These are phyloP conservation scores for Bursaphelenchus mucronatus DNA, from an alignment of 1,140 invertebrate species.

Conservation along the genomic window DNA sequence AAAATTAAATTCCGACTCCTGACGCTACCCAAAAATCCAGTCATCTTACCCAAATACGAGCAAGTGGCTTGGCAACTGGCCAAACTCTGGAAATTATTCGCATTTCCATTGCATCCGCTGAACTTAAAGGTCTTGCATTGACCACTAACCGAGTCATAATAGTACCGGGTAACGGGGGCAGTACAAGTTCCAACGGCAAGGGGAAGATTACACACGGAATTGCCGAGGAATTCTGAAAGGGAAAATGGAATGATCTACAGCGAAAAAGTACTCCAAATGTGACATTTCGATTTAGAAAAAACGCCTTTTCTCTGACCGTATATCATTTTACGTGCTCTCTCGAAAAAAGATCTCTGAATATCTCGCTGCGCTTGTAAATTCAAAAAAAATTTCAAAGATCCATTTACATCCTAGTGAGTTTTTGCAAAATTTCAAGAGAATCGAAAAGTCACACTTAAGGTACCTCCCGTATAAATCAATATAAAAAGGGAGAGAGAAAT, in stretches of 20 bases:
- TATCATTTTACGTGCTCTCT: too few relatives aligned
- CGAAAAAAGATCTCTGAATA: not conserved
- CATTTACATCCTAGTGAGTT: too few relatives aligned
- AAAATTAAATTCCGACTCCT: not conserved
- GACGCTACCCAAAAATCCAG: not conserved
- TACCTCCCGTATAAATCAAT: not conserved
- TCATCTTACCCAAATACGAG: slow-evolving; percentile 25
- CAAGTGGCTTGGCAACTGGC: slow-evolving; percentile 43
- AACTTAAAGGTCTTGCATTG: slow-evolving; percentile 49
- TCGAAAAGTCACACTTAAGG: not conserved
- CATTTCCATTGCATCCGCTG: slow-evolving; percentile 24
- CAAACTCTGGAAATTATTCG: slow-evolving; percentile 46
- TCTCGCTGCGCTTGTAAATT: not conserved
- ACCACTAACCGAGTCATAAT: slow-evolving; percentile 40
- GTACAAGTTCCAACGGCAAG: slow-evolving; percentile 39
- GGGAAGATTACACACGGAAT: slow-evolving; percentile 39
- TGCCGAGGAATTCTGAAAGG: slow-evolving; percentile 24
- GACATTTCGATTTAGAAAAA: not conserved
- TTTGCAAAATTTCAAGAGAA: not conserved
- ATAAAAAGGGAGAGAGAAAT: not conserved
- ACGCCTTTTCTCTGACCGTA: not conserved
- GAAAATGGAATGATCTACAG: slow-evolving; percentile 7
- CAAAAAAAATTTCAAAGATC: too few relatives aligned
- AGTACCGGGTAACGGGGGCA: slow-evolving; percentile 45
- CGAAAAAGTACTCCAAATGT: slow-evolving; percentile 1